Evolutionary conservation across 2,113 vertebrate species (phyloP).

Genomic region (Syngnathus floridae): DNA sequence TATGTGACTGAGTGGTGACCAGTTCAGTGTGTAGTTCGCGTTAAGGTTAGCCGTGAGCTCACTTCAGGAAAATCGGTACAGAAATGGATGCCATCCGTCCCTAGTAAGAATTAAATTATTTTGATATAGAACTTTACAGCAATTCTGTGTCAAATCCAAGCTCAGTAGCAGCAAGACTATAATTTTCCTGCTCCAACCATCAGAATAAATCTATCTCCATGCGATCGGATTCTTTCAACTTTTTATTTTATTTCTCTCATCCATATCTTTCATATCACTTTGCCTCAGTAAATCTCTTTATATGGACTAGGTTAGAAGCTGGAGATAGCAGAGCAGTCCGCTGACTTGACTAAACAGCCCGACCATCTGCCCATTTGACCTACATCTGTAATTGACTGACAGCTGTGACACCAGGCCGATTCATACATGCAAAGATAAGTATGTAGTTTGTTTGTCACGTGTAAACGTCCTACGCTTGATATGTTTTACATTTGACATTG

Average conservation of each 20-base stretch:
- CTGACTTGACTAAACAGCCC: conserved; percentile 3
- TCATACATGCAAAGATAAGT: conserved; percentile 9
- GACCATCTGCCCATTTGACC: conserved; percentile 34
- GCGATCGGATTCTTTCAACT: background rate
- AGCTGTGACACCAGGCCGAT: conserved; percentile 23
- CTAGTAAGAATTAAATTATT: background rate
- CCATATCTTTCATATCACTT: background rate
- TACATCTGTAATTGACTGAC: conserved; percentile 42
- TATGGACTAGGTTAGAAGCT: conserved; percentile 13
- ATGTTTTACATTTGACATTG: conserved; percentile 13
- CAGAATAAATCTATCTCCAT: background rate
- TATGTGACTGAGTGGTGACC: no score
- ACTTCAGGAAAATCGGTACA: no score
- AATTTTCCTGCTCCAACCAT: conserved; percentile 15
- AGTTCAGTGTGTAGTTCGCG: no score
- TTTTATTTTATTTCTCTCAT: background rate
- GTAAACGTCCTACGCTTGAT: conserved; percentile 10
- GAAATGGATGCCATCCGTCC: no score
- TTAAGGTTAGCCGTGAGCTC: no score
- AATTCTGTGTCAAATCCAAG: background rate
- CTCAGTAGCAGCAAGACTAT: background rate
- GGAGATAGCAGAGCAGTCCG: conserved; percentile 1
- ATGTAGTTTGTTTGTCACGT: conserved; percentile 6
- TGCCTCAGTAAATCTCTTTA: background rate
- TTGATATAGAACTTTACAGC: background rate